Percentiles rank a stretch among this genome's conserved stretches.
Conservation (phyloP, 2,797 vertebrate genomes). For the Enteromius fasciolatus region DNA sequence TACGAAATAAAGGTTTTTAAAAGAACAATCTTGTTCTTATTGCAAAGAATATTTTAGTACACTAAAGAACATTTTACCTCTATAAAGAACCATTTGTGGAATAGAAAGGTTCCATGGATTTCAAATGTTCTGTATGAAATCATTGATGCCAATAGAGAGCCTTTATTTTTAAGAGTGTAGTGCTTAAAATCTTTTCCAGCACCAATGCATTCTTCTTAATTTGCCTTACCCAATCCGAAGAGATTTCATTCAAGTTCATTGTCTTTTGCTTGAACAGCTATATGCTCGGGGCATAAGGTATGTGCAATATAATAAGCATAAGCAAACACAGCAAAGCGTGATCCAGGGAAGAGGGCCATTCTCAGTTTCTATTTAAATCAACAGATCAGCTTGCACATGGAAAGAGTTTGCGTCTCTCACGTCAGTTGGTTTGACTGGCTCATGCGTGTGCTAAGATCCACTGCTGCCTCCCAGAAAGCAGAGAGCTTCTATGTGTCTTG, state of each 20-base stretch:
- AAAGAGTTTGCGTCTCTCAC: conserved; percentile 10
- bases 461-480: conserved; percentile 29
- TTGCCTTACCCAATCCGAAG: not conserved
- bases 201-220: not conserved
- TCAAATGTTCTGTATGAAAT: not conserved
- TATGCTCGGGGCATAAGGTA: conserved; percentile 16
- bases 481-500: conserved; percentile 10
- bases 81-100: not conserved
- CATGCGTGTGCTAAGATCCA: conserved; percentile 41
- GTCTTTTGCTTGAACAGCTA: conserved; percentile 19
- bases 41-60: not conserved
- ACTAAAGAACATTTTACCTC: not conserved
- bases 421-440: conserved; percentile 1
- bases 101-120: not conserved
- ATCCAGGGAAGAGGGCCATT: not conserved
- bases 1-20: not conserved
- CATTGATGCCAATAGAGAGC: not conserved
- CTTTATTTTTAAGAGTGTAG: not conserved
- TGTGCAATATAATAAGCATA: conserved; percentile 23
- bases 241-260: not conserved
- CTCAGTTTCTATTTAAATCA: not conserved
- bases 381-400: conserved; percentile 17
- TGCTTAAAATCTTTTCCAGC: not conserved
- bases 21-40: not conserved
- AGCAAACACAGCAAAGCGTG: conserved; percentile 10